Conservation (phyloP, 2,797 vertebrate genomes). For the Thunnus albacares region DNA sequence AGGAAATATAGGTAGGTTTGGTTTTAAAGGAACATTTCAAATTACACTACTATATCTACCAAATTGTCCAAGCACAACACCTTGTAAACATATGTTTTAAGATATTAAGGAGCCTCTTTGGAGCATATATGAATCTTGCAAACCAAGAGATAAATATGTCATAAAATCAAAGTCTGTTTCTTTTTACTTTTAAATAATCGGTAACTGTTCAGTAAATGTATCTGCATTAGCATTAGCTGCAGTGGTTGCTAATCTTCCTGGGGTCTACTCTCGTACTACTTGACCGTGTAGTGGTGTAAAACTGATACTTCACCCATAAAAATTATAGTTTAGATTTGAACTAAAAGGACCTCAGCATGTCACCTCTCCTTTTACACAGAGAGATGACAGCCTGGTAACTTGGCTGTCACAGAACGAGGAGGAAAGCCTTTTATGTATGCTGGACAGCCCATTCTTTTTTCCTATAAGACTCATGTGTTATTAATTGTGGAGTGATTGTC, state of each 20-base stretch:
- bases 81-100: background rate
- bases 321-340: conserved; percentile 46
- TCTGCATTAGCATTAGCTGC: background rate
- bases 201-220: background rate
- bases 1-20: background rate
- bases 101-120: background rate
- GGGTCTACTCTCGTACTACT: background rate
- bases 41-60: background rate
- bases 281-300: conserved; percentile 9
- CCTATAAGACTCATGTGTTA: conserved; percentile 81
- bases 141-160: background rate
- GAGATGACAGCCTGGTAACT: conserved; percentile 54
- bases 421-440: conserved; percentile 66
- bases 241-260: background rate
- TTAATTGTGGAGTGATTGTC: conserved; percentile 85
- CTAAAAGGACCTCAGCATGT: conserved; percentile 53
- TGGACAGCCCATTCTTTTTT: conserved; percentile 68
- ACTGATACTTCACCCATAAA: conserved; percentile 17
- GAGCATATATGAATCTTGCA: background rate
- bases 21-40: background rate
- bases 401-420: conserved; percentile 60
- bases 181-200: background rate
- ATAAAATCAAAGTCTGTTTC: background rate
- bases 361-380: conserved; percentile 56
- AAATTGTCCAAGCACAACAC: background rate